phyloP scores from a whole-genome alignment of 1,140 invertebrate genomes.

The Achroia grisella region DNA sequence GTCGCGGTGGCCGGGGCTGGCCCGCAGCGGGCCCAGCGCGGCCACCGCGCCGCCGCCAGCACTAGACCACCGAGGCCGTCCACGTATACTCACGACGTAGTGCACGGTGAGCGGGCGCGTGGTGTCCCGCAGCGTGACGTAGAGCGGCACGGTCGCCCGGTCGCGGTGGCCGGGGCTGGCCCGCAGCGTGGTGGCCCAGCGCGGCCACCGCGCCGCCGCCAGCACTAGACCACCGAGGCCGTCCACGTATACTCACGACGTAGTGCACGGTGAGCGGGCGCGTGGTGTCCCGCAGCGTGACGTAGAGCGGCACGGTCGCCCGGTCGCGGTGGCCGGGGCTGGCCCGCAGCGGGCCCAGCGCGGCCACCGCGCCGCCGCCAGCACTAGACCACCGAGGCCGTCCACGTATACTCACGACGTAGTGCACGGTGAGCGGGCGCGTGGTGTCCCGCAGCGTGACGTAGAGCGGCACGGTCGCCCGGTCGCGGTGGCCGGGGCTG shows the following conservation, averaged over 20 bases:
- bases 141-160: constrained; percentile 38
- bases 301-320: constrained; percentile 42
- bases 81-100: constrained; percentile 53
- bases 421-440: constrained; percentile 45
- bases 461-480: constrained; percentile 46
- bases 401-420: constrained; percentile 48
- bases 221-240: too few species aligned
- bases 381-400: too few species aligned
- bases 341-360: constrained; percentile 31
- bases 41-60: constrained; percentile 17
- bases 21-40: constrained; percentile 30
- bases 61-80: too few species aligned
- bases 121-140: constrained; percentile 26
- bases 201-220: too few species aligned
- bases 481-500: not conserved
- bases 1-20: constrained; percentile 2
- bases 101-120: constrained; percentile 40
- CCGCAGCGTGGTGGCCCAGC: too few species aligned
- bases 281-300: constrained; percentile 19
- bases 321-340: too few species aligned
- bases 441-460: constrained; percentile 20
- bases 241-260: constrained; percentile 51
- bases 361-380: constrained; percentile 18
- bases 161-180: too few species aligned
- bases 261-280: constrained; percentile 48